Evolutionary conservation across 2,888 invertebrate species (phyloP).

Genomic region (Apoderus coryli): DNA sequence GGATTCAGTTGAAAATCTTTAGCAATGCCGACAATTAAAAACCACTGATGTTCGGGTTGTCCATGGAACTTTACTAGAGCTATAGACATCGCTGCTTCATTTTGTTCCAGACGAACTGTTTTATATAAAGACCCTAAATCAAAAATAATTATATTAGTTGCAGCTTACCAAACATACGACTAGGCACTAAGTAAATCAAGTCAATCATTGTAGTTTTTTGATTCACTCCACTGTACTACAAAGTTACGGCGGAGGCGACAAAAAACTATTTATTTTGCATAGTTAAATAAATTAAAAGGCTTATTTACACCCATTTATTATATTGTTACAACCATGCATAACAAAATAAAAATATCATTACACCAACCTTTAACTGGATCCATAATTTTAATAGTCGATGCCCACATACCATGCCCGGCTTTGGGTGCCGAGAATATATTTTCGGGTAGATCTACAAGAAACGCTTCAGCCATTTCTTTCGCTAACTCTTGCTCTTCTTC

Average conservation of each 20-base stretch:
- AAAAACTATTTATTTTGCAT: too few species aligned
- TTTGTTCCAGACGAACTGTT: constrained; percentile 76
- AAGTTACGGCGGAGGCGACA: too few species aligned
- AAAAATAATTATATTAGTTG: constrained; percentile 30
- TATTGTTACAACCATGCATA: constrained; percentile 8
- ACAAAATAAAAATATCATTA: neutral
- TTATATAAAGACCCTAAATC: constrained; percentile 33
- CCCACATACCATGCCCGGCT: constrained; percentile 94
- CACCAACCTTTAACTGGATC: constrained; percentile 62
- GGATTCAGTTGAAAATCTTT: constrained; percentile 85
- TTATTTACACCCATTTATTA: too few species aligned
- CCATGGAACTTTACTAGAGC: constrained; percentile 42
- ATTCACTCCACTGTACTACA: too few species aligned
- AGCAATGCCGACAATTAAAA: constrained; percentile 80
- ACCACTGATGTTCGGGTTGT: constrained; percentile 32
- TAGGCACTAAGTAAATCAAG: too few species aligned
- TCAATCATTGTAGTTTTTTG: too few species aligned
- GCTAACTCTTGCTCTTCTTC: constrained; percentile 92
- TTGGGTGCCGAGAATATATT: constrained; percentile 90
- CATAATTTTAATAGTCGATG: constrained; percentile 74
- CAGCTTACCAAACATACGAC: too few species aligned
- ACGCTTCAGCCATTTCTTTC: constrained; percentile 94
- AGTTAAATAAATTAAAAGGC: too few species aligned
- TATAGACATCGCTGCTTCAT: constrained; percentile 88
- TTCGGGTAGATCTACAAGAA: constrained; percentile 89